Conservation (phyloP, 2,113 vertebrate genomes). For the Python bivittatus region DNA sequence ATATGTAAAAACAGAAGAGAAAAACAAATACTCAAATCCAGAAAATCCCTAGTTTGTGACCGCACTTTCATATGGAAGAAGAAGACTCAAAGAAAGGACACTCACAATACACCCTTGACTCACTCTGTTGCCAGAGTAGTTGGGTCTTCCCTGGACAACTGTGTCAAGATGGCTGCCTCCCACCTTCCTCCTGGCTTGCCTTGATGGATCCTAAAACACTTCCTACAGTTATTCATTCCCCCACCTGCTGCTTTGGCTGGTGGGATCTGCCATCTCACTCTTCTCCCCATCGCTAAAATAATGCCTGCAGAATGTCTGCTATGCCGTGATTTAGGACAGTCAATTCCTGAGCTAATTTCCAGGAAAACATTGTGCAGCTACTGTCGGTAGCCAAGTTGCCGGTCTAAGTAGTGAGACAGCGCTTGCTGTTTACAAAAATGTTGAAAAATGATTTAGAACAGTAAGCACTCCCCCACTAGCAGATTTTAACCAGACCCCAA, state of each 20-base stretch:
- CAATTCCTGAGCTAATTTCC: background rate
- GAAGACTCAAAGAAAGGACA: too few species aligned
- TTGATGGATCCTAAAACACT: too few species aligned
- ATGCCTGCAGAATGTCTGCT: background rate
- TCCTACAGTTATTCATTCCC: background rate
- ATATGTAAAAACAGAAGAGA: too few species aligned
- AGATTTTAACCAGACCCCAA: background rate
- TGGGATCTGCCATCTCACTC: background rate
- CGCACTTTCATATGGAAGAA: too few species aligned
- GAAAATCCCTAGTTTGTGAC: too few species aligned
- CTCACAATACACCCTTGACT: too few species aligned
- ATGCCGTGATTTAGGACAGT: background rate
- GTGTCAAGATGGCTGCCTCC: too few species aligned
- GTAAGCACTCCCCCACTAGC: background rate
- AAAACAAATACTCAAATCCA: too few species aligned
- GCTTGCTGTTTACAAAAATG: background rate
- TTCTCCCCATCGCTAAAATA: background rate
- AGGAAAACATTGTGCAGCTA: background rate
- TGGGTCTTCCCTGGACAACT: too few species aligned
- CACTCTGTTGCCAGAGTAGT: too few species aligned
- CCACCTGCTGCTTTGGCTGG: background rate
- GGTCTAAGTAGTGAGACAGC: background rate
- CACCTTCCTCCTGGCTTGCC: too few species aligned
- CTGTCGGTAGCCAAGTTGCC: too few species aligned
- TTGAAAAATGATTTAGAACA: background rate